Base-by-base conservation (phyloP, 2,797 vertebrate genomes). In the Sebastes kiyomatsui region DNA sequence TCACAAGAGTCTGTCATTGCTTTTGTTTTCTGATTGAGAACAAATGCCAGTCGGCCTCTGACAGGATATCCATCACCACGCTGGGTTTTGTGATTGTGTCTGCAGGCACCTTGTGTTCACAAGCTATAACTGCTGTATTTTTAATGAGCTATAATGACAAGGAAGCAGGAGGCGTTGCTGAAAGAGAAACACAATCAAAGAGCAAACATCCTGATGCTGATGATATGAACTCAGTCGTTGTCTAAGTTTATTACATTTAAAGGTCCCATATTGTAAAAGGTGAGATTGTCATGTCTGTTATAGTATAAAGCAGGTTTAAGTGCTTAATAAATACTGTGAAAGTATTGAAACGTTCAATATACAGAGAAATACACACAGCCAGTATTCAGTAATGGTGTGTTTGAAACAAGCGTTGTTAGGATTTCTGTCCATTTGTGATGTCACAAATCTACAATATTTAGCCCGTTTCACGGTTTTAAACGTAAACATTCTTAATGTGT, bases 61-160 rank as follows among this genome's bases (percentile, higher is more conserved):
- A 86, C 81, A 59, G 61, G 58, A 13, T 7, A 79, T 84, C 78
- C 70, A 72, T 86, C 87, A 79, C 1, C 2, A 20, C 9, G 16
- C 46, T 9, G 7, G 32, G 66, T 62, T 75, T 6, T 46, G 56
- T 13, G 52, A 65, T 62, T 65, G 32, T 60, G 5, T 67, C 87
- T 59, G 64, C 69, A 46, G 74, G 83, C 85, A 8, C 28, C 33
- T 33, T 10, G 46, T 46, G 68, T n/a, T 35, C 58, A 66, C 6
- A 5, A 25, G 25, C 71, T 33, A 25, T 11, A 75, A 35, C 67
- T 74, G 70, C 75, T 85, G 75, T 61, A 81, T 83, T 78, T 85
- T 81, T 73, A 86, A 88, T 84, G 75, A 82, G 68, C 32, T 59
- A 42, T 82, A 64, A 84, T 67, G 75, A 82, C 49, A 42, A 61